Percentiles rank a stretch among this genome's conserved stretches.
Evolutionary conservation across 23 tunicate genomes (phyloP).

Genomic region (Botrylloides violaceus): DNA sequence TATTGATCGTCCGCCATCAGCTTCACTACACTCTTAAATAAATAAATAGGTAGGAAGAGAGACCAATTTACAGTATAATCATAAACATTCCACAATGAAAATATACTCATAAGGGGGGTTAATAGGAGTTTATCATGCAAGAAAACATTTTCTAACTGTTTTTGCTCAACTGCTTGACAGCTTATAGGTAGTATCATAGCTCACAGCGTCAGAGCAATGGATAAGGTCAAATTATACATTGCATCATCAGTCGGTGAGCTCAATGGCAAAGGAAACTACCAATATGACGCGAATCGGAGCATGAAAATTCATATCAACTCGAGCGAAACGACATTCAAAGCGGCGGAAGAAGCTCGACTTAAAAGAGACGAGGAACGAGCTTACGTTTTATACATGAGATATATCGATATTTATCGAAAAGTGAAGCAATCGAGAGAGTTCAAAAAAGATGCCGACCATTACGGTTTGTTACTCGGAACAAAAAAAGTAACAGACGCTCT

Average conservation of each 20-base stretch:
- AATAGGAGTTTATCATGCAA: no score
- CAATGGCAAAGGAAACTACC: slow-evolving; percentile 36
- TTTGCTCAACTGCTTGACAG: no score
- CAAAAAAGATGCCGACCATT: slow-evolving; percentile 43
- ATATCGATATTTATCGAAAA: slow-evolving; percentile 43
- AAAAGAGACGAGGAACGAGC: slow-evolving; percentile 72
- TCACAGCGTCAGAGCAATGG: no score
- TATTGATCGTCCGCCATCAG: no score
- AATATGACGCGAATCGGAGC: slow-evolving; percentile 38
- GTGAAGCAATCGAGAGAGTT: slow-evolving; percentile 41
- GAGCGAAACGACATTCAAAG: slow-evolving; percentile 46
- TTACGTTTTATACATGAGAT: slow-evolving; percentile 77
- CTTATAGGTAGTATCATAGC: no score
- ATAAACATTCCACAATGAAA: no score
- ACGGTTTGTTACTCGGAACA: slow-evolving; percentile 31
- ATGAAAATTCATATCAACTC: slow-evolving; percentile 27
- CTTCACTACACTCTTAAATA: no score
- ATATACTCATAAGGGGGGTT: no score
- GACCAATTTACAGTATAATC: no score
- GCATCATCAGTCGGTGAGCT: slow-evolving; percentile 37
- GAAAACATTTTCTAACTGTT: no score
- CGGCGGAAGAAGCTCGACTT: slow-evolving; percentile 47
- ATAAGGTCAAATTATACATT: slow-evolving; percentile 31
- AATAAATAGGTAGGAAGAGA: no score
- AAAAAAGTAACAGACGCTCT: slow-evolving; percentile 31